Percentiles rank a stretch among this genome's conserved stretches.
Conservation (phyloP, 2,888 invertebrate genomes). For the Aphodius sticticus region DNA sequence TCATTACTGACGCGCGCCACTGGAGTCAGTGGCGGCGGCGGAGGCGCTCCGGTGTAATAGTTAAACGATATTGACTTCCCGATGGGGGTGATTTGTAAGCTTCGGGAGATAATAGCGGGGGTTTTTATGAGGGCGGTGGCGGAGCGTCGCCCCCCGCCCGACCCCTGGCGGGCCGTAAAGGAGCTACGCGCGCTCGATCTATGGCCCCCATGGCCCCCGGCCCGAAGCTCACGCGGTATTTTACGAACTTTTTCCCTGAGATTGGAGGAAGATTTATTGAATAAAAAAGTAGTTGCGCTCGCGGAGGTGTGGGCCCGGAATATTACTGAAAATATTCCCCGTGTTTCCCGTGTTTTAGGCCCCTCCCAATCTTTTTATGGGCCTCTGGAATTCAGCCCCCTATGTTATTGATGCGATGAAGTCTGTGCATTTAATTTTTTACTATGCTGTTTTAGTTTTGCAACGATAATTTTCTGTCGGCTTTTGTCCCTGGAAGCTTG, state of each 20-base stretch:
- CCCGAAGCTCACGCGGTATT: constrained; percentile 4
- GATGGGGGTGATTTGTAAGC: constrained; percentile 34
- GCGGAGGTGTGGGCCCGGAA: neutral
- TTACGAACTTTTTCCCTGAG: constrained; percentile 15
- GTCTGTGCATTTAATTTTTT: neutral
- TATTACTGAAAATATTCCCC: neutral
- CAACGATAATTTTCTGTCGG: neutral
- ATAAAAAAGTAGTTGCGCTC: constrained; percentile 14
- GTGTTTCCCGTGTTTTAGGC: neutral
- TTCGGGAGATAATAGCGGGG: constrained; percentile 24
- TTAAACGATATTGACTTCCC: constrained; percentile 33
- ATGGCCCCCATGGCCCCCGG: constrained; percentile 16
- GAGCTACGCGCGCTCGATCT: constrained; percentile 17
- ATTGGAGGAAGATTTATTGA: constrained; percentile 24
- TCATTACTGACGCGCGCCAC: constrained; percentile 47
- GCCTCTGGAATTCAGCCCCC: neutral
- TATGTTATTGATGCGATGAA: neutral
- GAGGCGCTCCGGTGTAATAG: constrained; percentile 33
- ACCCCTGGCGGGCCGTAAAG: constrained; percentile 18
- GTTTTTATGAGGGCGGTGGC: constrained; percentile 16
- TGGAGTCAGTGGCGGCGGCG: constrained; percentile 4
- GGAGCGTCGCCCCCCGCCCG: neutral
- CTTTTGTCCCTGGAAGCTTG: too few relatives aligned
- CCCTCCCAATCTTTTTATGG: neutral
- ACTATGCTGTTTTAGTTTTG: neutral